Conservation (phyloP, 2,888 invertebrate species). For the Aphodius granarius region DNA sequence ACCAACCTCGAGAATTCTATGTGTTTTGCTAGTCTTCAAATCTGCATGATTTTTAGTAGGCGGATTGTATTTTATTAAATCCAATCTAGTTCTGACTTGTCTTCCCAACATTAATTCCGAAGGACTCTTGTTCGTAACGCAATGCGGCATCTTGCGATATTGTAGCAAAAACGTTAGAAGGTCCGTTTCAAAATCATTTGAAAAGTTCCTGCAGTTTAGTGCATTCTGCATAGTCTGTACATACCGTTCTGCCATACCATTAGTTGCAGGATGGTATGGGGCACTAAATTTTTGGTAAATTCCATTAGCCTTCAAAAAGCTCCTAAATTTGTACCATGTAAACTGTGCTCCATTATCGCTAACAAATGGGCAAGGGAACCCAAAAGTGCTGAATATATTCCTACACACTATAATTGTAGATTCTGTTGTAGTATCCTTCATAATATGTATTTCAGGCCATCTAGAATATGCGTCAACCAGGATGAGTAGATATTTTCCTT, state of each 20-base stretch:
- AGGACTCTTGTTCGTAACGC: slow-evolving; percentile 31
- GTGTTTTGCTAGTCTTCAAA: not conserved
- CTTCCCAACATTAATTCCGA: slow-evolving; percentile 31
- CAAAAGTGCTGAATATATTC: slow-evolving; percentile 35
- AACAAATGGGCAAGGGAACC: slow-evolving; percentile 35
- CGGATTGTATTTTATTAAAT: not conserved
- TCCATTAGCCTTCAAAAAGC: slow-evolving; percentile 23
- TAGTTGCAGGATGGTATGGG: slow-evolving; percentile 15
- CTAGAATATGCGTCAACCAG: slow-evolving; percentile 34
- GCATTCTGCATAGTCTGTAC: not conserved
- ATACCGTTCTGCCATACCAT: slow-evolving; percentile 11
- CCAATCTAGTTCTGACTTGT: slow-evolving; percentile 26
- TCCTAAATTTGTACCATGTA: slow-evolving; percentile 33
- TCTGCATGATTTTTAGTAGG: not conserved
- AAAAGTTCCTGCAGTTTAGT: slow-evolving; percentile 17
- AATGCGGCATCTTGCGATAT: slow-evolving; percentile 25
- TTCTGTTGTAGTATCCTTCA: slow-evolving; percentile 29
- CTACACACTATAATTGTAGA: slow-evolving; percentile 26
- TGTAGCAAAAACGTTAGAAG: slow-evolving; percentile 15
- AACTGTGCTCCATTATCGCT: slow-evolving; percentile 38
- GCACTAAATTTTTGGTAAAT: slow-evolving; percentile 22
- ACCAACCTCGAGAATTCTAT: not conserved
- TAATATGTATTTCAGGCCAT: slow-evolving; percentile 34
- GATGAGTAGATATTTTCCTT: slow-evolving; percentile 31
- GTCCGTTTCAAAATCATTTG: slow-evolving; percentile 27